These are phyloP conservation scores for Volucella bombylans DNA, from an alignment of 2,888 invertebrate species.

Conservation along the genomic window DNA sequence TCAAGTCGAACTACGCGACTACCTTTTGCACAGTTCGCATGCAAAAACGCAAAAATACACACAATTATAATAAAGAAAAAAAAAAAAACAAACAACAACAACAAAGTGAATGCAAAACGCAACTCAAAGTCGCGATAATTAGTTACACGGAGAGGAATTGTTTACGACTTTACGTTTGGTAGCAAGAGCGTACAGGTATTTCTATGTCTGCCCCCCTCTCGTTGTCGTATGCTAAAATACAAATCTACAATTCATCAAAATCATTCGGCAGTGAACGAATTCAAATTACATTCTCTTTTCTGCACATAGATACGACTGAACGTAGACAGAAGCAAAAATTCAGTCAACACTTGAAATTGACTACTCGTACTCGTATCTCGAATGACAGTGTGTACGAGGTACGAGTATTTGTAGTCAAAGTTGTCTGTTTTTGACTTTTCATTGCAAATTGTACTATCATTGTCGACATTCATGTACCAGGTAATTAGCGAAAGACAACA, in stretches of 20 bases:
- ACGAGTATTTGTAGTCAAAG: no score
- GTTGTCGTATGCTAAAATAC: constrained; percentile 57
- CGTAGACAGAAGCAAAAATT: not conserved
- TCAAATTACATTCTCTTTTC: constrained; percentile 61
- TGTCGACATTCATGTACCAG: constrained; percentile 49
- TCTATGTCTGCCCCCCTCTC: constrained; percentile 21
- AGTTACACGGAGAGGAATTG: constrained; percentile 52
- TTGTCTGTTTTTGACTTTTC: not conserved
- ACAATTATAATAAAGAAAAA: no score
- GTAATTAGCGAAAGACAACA: constrained; percentile 51
- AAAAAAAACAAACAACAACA: constrained; percentile 1
- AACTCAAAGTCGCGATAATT: constrained; percentile 69
- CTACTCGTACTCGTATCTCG: not conserved
- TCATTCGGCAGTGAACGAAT: constrained; percentile 72
- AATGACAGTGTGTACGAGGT: constrained; percentile 1
- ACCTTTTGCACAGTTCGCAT: constrained; percentile 43
- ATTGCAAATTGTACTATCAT: constrained; percentile 39
- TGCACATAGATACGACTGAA: not conserved
- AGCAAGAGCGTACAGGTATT: not conserved
- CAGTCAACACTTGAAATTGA: constrained; percentile 3
- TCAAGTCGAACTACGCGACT: constrained; percentile 41
- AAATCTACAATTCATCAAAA: constrained; percentile 66
- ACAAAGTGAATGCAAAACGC: constrained; percentile 69
- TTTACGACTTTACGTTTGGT: constrained; percentile 6
- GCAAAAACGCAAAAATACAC: constrained; percentile 53